Evolutionary conservation across 2,888 invertebrate genomes (phyloP).

Genomic region (Rhorus exstirpatorius): DNA sequence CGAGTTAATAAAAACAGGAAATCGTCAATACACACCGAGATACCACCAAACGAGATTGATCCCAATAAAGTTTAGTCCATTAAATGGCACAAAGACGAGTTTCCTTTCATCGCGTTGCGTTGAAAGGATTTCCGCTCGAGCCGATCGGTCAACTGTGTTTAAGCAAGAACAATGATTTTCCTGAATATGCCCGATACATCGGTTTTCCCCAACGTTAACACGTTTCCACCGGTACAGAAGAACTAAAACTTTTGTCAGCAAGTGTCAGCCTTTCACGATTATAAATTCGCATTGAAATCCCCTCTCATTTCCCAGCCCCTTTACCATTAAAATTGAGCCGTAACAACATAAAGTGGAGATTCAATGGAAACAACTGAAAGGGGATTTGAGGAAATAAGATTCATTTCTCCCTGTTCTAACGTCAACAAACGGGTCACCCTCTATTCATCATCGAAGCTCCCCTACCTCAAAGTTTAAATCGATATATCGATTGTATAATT

Average conservation of each 20-base stretch:
- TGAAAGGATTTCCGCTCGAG: slow-evolving; percentile 29
- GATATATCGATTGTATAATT: slow-evolving; percentile 12
- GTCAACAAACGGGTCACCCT: slow-evolving; percentile 14
- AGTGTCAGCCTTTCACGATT: neutral
- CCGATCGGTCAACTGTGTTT: slow-evolving; percentile 18
- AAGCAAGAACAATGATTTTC: slow-evolving; percentile 41
- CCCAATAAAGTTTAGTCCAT: neutral
- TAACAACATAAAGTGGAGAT: slow-evolving; percentile 14
- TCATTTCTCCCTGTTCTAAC: slow-evolving; percentile 20
- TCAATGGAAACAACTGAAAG: slow-evolving; percentile 14
- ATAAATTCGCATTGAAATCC: slow-evolving; percentile 20
- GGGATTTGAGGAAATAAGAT: slow-evolving; percentile 35
- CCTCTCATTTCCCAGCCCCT: too few species aligned
- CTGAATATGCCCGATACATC: slow-evolving; percentile 39
- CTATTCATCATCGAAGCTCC: slow-evolving; percentile 24
- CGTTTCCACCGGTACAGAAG: neutral
- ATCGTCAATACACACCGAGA: too few species aligned
- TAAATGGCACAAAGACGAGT: neutral
- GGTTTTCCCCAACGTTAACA: slow-evolving; percentile 5
- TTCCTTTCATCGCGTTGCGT: neutral
- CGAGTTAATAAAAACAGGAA: too few species aligned
- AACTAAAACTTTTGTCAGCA: slow-evolving; percentile 5
- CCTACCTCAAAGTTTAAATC: slow-evolving; percentile 2
- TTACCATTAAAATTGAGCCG: slow-evolving; percentile 34
- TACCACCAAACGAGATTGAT: too few species aligned